Percentiles rank a stretch among this genome's conserved stretches.
phyloP scores from a whole-genome alignment of 2,113 vertebrate species.

The Chiloscyllium plagiosum region DNA sequence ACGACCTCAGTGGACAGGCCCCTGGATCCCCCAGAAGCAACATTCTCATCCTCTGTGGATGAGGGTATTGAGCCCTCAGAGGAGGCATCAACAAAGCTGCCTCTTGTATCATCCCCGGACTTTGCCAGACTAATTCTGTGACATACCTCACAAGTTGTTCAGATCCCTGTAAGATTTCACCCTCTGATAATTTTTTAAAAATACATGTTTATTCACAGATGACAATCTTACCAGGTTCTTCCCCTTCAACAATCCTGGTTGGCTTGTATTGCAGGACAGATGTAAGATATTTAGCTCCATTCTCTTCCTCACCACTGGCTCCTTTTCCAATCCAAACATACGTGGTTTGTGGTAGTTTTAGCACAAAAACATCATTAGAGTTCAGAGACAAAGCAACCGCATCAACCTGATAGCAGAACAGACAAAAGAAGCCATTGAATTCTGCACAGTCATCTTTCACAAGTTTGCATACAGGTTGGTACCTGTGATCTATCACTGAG shows the following conservation, averaged over 20 bases:
- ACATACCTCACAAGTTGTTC: too few species aligned
- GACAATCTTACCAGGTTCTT: constrained; percentile 66
- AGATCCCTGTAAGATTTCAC: too few species aligned
- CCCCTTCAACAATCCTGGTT: constrained; percentile 59
- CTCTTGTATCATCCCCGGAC: too few species aligned
- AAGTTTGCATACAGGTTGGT: neutral
- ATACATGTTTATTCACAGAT: neutral
- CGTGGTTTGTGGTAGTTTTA: constrained; percentile 63
- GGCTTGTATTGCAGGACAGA: constrained; percentile 59
- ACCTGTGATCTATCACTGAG: neutral
- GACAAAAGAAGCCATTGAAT: neutral
- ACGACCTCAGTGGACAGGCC: too few species aligned
- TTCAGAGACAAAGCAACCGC: constrained; percentile 65
- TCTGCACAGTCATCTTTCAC: neutral
- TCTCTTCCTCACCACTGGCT: constrained; percentile 69
- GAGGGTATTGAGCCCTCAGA: too few species aligned
- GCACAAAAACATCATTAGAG: constrained; percentile 80
- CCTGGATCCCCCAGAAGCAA: too few species aligned
- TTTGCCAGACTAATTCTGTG: too few species aligned
- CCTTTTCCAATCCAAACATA: constrained; percentile 78
- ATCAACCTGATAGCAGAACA: constrained; percentile 60
- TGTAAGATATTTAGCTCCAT: constrained; percentile 65
- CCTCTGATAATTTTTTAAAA: neutral
- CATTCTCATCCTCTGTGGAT: too few species aligned
- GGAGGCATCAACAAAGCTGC: too few species aligned